Evolutionary conservation across 2,888 invertebrate genomes (phyloP).

Genomic region (Xestia sexstrigata): DNA sequence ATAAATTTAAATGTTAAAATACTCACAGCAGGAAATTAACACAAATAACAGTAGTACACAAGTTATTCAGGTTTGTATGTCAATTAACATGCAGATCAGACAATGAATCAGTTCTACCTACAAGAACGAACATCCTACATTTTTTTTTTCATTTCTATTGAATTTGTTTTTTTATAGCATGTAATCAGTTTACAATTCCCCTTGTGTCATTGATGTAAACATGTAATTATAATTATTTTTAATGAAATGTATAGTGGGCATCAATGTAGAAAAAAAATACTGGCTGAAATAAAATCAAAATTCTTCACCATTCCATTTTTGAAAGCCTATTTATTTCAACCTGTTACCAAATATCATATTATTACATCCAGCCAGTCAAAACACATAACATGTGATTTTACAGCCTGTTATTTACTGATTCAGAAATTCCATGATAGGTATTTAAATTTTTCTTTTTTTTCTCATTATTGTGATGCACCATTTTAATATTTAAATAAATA

Average conservation of each 20-base stretch:
- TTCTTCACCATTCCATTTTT: neutral
- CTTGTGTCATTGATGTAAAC: neutral
- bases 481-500: neutral
- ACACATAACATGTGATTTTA: neutral
- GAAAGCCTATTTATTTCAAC: neutral
- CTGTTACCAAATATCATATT: neutral
- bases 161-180: neutral
- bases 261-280: neutral
- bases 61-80: constrained; percentile 66
- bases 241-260: neutral
- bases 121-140: constrained; percentile 27
- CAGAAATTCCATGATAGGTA: neutral
- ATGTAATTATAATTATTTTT: neutral
- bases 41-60: constrained; percentile 58
- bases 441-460: neutral
- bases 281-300: neutral
- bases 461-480: neutral
- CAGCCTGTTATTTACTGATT: neutral
- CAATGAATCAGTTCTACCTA: constrained; percentile 39
- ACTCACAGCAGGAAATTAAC: constrained; percentile 35
- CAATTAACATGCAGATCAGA: constrained; percentile 59
- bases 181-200: neutral
- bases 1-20: constrained; percentile 8
- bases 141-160: neutral
- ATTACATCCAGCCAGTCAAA: neutral